These are phyloP conservation scores for Mareca strepera DNA, from an alignment of 2,797 vertebrate genomes.

Conservation along the genomic window DNA sequence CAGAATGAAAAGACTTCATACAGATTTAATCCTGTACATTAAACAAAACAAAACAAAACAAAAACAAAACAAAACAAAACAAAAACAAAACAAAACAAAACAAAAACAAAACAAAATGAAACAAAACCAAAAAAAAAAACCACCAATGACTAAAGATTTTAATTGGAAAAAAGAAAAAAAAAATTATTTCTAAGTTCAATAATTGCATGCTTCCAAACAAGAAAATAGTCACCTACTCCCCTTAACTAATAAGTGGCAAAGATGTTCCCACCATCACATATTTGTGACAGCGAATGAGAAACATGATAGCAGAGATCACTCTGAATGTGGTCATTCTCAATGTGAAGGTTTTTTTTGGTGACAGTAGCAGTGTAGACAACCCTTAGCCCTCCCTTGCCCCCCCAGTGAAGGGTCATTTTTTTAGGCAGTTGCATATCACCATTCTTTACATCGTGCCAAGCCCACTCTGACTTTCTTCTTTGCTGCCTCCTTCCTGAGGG, in stretches of 20 bases:
- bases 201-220: background rate
- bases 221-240: background rate
- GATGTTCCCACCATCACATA: background rate
- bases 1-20: background rate
- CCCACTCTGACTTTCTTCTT: background rate
- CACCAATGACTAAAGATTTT: background rate
- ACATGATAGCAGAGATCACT: background rate
- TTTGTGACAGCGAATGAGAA: background rate
- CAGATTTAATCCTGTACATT: background rate
- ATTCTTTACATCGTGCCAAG: constrained; percentile 74
- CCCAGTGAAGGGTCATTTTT: background rate
- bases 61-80: background rate
- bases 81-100: background rate
- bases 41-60: background rate
- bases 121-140: no score
- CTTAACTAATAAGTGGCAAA: background rate
- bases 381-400: background rate
- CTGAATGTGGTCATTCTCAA: background rate
- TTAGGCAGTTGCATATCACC: background rate
- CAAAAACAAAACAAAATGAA: no score
- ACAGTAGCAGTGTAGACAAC: rapidly evolving
- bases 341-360: rapidly evolving
- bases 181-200: background rate
- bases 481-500: background rate
- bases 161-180: background rate